Percentiles rank a stretch among this genome's conserved stretches.
These are phyloP conservation scores for Oryctolagus cuniculus DNA, from an alignment of 2,113 vertebrate genomes.

Conservation along the genomic window DNA sequence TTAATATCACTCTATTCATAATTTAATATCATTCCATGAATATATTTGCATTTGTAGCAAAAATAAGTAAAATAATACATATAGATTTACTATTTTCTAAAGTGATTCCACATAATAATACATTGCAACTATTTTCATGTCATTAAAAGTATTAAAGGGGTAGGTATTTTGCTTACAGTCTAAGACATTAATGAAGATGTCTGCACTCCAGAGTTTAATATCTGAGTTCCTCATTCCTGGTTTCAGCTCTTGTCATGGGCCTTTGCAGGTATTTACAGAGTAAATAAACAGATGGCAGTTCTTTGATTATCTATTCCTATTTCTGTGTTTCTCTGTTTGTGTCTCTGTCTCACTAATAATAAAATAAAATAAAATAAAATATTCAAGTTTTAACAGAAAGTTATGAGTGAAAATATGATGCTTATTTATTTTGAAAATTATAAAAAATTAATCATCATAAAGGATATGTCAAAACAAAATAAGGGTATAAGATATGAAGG, in stretches of 20 bases:
- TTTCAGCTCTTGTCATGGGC: no score
- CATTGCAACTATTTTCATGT: neutral
- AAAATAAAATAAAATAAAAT: no score
- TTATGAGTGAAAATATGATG: neutral
- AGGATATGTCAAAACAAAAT: neutral
- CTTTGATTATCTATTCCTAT: no score
- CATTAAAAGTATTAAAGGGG: neutral
- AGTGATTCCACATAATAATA: neutral
- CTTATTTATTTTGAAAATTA: neutral
- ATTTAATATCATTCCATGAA: neutral
- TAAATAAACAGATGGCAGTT: no score
- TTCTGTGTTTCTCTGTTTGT: no score
- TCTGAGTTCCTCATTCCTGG: no score
- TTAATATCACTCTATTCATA: no score
- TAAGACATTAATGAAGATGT: no score
- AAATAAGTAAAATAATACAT: neutral
- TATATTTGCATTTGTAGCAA: neutral
- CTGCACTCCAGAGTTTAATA: no score
- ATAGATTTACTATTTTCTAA: neutral
- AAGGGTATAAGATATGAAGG: neutral
- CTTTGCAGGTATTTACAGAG: no score
- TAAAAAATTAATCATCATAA: neutral
- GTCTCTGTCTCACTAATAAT: no score
- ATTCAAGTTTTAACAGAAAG: neutral
- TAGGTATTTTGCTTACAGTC: no score